A percentile compares a stretch with the other conserved stretches of the same genome.
Evolutionary conservation across 1,140 invertebrate species (phyloP).

Genomic region (Listronotus oregonensis): DNA sequence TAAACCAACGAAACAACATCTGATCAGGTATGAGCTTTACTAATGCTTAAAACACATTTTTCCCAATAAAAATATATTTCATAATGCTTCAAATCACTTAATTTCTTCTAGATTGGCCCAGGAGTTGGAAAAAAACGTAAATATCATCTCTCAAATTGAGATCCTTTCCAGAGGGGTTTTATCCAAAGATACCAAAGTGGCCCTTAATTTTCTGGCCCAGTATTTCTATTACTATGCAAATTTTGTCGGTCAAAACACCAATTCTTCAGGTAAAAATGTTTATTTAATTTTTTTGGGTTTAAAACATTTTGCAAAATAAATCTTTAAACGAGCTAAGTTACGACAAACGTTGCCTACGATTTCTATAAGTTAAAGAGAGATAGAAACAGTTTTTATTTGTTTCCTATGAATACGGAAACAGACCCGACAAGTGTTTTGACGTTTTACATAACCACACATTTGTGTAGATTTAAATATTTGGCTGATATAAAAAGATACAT

Average conservation of each 20-base stretch:
- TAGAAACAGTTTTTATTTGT: no score
- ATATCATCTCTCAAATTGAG: slow-evolving; percentile 50
- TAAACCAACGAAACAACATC: slow-evolving; percentile 13
- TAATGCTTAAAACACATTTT: background rate
- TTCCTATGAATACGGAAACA: background rate
- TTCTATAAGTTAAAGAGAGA: no score
- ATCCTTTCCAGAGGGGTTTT: slow-evolving; percentile 42
- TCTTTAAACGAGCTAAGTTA: no score
- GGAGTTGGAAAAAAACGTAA: slow-evolving; percentile 41
- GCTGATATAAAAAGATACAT: no score
- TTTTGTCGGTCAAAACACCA: slow-evolving; percentile 50
- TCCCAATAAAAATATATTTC: no score
- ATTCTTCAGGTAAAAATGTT: slow-evolving; percentile 27
- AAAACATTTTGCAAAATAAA: background rate
- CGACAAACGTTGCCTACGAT: no score
- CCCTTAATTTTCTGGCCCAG: slow-evolving; percentile 36
- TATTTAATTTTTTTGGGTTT: background rate
- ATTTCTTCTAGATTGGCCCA: slow-evolving; percentile 41
- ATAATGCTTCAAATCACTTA: no score
- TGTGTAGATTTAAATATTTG: no score
- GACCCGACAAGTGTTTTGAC: slow-evolving; percentile 12
- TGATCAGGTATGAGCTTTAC: slow-evolving; percentile 4
- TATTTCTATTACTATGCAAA: slow-evolving; percentile 49
- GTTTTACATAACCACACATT: no score
- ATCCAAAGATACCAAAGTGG: slow-evolving; percentile 43